Conservation (phyloP, 1,140 invertebrate genomes). For the Sitobion miscanthi region DNA sequence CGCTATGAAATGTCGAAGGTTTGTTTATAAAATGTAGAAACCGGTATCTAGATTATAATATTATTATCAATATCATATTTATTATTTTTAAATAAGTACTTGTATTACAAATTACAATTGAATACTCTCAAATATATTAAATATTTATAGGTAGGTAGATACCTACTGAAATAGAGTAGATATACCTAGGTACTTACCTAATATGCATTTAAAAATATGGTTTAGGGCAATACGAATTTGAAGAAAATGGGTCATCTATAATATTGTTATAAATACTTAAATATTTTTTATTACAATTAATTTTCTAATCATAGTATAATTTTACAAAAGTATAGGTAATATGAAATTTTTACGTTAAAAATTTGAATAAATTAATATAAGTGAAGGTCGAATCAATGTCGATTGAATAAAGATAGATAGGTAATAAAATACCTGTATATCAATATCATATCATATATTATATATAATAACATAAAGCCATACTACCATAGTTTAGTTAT, state of each 20-base stretch:
- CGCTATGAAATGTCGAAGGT: neutral
- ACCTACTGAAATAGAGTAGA: neutral
- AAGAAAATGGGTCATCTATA: neutral
- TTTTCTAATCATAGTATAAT: neutral
- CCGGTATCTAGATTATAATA: neutral
- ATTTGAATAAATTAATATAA: constrained; percentile 20
- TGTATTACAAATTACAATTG: neutral
- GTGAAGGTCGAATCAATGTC: neutral
- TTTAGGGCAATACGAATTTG: neutral
- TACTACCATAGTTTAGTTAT: neutral
- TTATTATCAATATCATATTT: neutral
- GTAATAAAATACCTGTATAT: neutral
- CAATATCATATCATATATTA: neutral
- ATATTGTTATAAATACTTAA: neutral
- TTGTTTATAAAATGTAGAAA: neutral
- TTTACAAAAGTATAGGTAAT: neutral
- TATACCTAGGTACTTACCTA: neutral
- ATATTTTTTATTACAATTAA: neutral
- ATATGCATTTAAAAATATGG: neutral
- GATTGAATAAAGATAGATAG: neutral
- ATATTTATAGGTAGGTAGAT: too few species aligned
- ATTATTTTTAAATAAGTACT: neutral
- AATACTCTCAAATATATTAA: neutral
- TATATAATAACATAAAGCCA: neutral
- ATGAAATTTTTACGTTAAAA: neutral